phyloP scores from a whole-genome alignment of 2,797 vertebrate species.

The Meriones psammophilus region DNA sequence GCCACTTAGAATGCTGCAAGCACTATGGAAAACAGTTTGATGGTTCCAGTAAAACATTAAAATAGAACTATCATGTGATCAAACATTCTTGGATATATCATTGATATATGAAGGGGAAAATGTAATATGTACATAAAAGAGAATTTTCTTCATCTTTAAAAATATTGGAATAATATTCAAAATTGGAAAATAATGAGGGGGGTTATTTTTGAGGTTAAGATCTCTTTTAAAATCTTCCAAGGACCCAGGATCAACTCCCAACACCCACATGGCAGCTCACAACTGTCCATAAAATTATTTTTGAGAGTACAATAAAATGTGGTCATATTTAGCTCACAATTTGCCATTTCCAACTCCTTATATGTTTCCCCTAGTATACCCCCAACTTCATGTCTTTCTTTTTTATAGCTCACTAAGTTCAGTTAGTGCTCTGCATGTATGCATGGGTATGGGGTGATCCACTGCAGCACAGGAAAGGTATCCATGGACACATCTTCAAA shows the following conservation, averaged over 20 bases:
- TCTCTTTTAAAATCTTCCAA: no score
- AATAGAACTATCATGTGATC: background rate
- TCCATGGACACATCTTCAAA: background rate
- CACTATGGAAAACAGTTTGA: background rate
- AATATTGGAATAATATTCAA: background rate
- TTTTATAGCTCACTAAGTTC: background rate
- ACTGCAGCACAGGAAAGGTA: background rate
- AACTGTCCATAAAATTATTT: no score
- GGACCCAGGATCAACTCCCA: no score
- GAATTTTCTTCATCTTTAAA: background rate
- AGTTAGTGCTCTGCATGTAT: background rate
- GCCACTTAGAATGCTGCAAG: background rate
- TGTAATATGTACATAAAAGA: background rate
- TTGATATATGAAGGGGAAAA: background rate
- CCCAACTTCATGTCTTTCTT: background rate
- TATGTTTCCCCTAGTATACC: background rate
- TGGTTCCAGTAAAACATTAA: background rate
- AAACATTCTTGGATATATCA: background rate
- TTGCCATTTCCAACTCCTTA: background rate
- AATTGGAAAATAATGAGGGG: background rate
- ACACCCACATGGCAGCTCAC: no score
- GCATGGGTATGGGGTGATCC: background rate
- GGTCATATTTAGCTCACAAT: background rate
- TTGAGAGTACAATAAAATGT: background rate
- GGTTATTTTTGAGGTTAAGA: no score